phyloP scores from a whole-genome alignment of 2,113 vertebrate genomes.

The Tragelaphus strepsiceros region DNA sequence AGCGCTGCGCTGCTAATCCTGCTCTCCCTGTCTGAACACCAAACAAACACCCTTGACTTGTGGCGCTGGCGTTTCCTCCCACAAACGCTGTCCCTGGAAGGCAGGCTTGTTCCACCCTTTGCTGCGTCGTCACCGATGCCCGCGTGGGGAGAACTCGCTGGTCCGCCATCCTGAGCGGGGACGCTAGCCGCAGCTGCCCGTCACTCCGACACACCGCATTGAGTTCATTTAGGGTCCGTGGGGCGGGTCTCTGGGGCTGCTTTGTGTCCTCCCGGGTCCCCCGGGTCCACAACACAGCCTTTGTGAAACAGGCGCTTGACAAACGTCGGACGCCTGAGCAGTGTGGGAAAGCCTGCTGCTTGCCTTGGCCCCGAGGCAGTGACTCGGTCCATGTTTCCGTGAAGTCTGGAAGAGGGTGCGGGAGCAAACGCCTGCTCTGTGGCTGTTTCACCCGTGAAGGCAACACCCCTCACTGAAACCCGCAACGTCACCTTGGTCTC shows the following conservation, averaged over 20 bases:
- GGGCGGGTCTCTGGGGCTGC: too few species aligned
- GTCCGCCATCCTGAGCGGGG: rapidly evolving
- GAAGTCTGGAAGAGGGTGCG: rapidly evolving
- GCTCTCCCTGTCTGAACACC: not conserved
- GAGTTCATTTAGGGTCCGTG: rapidly evolving
- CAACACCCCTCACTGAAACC: rapidly evolving
- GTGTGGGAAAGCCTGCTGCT: rapidly evolving
- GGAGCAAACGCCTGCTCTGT: rapidly evolving
- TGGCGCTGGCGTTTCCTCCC: rapidly evolving
- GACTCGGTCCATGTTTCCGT: rapidly evolving
- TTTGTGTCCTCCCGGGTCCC: rapidly evolving
- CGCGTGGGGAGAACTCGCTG: rapidly evolving
- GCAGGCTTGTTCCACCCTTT: rapidly evolving
- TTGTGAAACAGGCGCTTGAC: rapidly evolving
- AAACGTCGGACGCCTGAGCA: rapidly evolving
- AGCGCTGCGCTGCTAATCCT: rapidly evolving
- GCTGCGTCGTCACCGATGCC: rapidly evolving
- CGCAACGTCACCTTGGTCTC: rapidly evolving
- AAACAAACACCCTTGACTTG: too few species aligned
- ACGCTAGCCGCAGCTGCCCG: rapidly evolving
- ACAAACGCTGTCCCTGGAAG: rapidly evolving
- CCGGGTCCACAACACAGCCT: rapidly evolving
- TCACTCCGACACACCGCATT: rapidly evolving
- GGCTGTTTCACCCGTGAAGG: rapidly evolving
- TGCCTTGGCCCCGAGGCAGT: rapidly evolving